Evolutionary conservation across 2,797 vertebrate species (phyloP).

Genomic region (Sciaenops ocellatus): DNA sequence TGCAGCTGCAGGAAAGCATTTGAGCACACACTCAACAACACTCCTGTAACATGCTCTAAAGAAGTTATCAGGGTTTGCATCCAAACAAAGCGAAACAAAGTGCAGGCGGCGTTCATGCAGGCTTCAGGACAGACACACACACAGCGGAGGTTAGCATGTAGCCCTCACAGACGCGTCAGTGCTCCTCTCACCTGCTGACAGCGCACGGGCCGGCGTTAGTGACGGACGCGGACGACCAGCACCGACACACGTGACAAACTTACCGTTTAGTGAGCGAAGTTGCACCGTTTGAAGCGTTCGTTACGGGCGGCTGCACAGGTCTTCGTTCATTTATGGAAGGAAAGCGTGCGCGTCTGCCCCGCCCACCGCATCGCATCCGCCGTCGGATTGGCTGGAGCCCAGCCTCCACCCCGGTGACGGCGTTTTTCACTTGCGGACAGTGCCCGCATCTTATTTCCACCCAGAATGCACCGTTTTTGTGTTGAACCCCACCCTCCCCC

Average conservation of each 20-base stretch:
- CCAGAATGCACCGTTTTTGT: slow-evolving; percentile 91
- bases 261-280: slow-evolving; percentile 56
- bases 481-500: not conserved
- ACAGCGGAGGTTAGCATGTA: slow-evolving; percentile 13
- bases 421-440: slow-evolving; percentile 88
- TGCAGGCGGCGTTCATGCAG: not conserved
- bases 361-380: slow-evolving; percentile 78
- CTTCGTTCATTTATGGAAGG: slow-evolving; percentile 71
- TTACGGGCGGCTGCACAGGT: slow-evolving; percentile 59
- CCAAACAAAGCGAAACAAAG: not conserved
- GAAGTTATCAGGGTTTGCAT: not conserved
- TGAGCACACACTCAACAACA: not conserved
- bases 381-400: slow-evolving; percentile 84
- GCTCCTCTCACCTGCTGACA: not conserved
- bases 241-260: slow-evolving; percentile 18
- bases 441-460: slow-evolving; percentile 94
- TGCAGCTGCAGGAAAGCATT: not conserved
- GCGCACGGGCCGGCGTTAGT: too few species aligned
- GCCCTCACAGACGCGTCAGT: not conserved
- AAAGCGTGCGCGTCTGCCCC: slow-evolving; percentile 80
- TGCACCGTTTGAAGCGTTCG: slow-evolving; percentile 62
- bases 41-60: too few species aligned
- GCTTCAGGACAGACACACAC: not conserved
- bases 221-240: too few species aligned
- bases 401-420: slow-evolving; percentile 77